A percentile compares a stretch with the other conserved stretches of the same genome.
Evolutionary conservation across 2,113 vertebrate genomes (phyloP).

Genomic region (Mus pahari): DNA sequence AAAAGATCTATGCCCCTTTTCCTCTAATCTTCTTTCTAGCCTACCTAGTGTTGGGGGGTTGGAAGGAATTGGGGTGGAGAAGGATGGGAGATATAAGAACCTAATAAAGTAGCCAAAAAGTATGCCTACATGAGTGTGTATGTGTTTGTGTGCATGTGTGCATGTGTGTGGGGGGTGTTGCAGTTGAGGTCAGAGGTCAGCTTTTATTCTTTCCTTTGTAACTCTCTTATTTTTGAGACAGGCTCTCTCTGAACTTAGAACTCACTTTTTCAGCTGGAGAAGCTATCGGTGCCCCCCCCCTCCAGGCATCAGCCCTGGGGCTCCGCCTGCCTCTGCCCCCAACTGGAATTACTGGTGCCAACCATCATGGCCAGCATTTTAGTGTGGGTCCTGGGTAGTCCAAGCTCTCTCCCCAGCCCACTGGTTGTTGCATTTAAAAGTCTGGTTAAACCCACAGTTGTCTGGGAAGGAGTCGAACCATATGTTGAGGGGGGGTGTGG

Average conservation of each 20-base stretch:
- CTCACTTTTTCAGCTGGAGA: not conserved
- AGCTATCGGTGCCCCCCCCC: not conserved
- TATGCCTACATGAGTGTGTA: not conserved
- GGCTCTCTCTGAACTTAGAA: not conserved
- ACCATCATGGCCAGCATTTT: not conserved
- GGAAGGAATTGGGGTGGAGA: too few relatives aligned
- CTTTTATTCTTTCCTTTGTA: not conserved
- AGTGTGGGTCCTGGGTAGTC: not conserved
- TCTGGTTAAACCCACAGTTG: not conserved
- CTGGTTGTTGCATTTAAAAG: not conserved
- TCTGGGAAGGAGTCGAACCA: not conserved
- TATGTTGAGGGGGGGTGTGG: too few relatives aligned
- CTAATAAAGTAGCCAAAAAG: too few relatives aligned
- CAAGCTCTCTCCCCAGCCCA: not conserved
- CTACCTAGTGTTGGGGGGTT: too few relatives aligned
- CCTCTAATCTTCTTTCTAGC: too few relatives aligned
- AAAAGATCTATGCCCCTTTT: too few relatives aligned
- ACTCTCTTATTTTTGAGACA: not conserved
- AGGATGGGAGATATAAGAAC: too few relatives aligned
- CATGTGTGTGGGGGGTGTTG: not conserved
- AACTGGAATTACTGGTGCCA: not conserved
- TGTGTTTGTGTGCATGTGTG: not conserved
- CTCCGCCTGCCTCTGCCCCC: not conserved
- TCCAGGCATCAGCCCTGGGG: not conserved
- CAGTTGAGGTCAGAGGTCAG: not conserved